A percentile compares a stretch with the other conserved stretches of the same genome.
These are phyloP conservation scores for Panagrolaimus sp. DNA, from an alignment of 1,140 invertebrate species.

Conservation along the genomic window DNA sequence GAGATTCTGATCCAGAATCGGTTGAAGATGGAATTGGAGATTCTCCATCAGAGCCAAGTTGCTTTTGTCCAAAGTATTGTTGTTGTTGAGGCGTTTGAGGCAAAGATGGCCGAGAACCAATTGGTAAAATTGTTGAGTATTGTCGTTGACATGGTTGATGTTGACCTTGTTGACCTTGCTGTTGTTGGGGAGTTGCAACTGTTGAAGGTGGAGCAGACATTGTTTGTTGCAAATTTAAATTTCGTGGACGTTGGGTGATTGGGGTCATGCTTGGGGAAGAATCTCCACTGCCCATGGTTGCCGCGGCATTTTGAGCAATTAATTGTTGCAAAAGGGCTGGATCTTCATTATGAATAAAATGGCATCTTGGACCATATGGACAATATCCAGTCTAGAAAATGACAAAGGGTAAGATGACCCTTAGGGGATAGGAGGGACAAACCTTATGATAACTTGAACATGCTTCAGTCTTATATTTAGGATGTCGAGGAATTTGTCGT, in stretches of 20 bases:
- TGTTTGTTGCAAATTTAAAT: not conserved
- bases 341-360: slow-evolving; percentile 96
- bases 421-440: too few species aligned
- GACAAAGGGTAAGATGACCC: too few species aligned
- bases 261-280: not conserved
- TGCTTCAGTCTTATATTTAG: slow-evolving; percentile 99
- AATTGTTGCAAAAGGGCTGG: slow-evolving; percentile 58
- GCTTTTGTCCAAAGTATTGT: not conserved
- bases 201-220: not conserved
- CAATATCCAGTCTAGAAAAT: slow-evolving; percentile 93
- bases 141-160: not conserved
- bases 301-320: slow-evolving; percentile 30
- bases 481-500: slow-evolving; percentile 83
- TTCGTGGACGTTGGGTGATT: slow-evolving; percentile 1
- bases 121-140: not conserved
- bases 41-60: slow-evolving; percentile 24
- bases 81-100: slow-evolving; percentile 17
- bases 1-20: slow-evolving; percentile 28
- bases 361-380: slow-evolving; percentile 92
- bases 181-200: not conserved
- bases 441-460: slow-evolving; percentile 96
- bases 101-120: not conserved
- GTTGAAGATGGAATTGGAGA: slow-evolving; percentile 28
- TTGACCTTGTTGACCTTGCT: not conserved
- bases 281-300: not conserved